These are phyloP conservation scores for Gymnothorax reevesii DNA, from an alignment of 2,797 vertebrate genomes.

Conservation along the genomic window DNA sequence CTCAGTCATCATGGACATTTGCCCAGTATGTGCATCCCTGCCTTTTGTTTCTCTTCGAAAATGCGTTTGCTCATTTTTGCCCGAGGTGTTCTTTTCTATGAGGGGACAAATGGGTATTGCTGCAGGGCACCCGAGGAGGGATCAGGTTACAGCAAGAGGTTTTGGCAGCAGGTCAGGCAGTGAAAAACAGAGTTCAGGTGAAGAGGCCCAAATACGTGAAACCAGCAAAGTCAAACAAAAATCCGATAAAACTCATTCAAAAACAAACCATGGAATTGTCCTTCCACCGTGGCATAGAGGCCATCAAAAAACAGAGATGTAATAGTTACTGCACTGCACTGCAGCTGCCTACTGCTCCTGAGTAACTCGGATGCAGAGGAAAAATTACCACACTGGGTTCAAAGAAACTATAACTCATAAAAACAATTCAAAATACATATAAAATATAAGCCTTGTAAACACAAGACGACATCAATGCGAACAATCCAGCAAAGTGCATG, in stretches of 20 bases:
- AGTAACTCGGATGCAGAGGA: too few species aligned
- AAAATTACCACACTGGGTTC: too few species aligned
- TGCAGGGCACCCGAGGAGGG: too few species aligned
- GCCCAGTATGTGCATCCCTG: not conserved
- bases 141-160: too few species aligned
- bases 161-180: too few species aligned
- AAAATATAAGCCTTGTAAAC: too few species aligned
- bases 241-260: not conserved
- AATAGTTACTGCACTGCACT: not conserved
- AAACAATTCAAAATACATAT: not conserved
- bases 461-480: too few species aligned
- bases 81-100: too few species aligned
- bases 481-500: too few species aligned
- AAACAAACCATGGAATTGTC: not conserved
- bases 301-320: not conserved
- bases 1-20: not conserved
- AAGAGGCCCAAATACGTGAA: not conserved
- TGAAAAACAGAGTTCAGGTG: not conserved
- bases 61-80: too few species aligned
- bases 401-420: not conserved
- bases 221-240: not conserved
- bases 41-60: not conserved
- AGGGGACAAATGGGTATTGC: too few species aligned
- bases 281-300: not conserved
- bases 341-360: too few species aligned